A percentile compares a stretch with the other conserved stretches of the same genome.
phyloP scores from a whole-genome alignment of 2,888 invertebrate genomes.

The Leptura quadrifasciata region DNA sequence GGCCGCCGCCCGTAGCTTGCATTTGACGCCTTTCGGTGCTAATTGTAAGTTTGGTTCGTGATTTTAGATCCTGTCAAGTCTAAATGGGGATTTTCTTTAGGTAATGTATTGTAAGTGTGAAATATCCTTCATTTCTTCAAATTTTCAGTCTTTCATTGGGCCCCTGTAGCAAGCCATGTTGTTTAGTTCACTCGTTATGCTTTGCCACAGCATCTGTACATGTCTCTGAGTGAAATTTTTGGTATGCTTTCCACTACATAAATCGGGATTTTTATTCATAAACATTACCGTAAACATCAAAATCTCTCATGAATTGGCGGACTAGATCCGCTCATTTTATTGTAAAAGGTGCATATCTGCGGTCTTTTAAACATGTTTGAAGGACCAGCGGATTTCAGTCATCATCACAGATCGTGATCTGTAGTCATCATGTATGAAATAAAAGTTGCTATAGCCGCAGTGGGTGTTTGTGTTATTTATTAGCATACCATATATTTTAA shows the following conservation, averaged over 20 bases:
- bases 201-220: slow-evolving; percentile 24
- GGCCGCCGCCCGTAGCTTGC: background rate
- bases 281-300: no score
- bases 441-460: no score
- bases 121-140: slow-evolving; percentile 33
- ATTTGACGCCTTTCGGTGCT: background rate
- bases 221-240: slow-evolving; percentile 32
- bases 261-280: slow-evolving; percentile 27
- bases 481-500: no score
- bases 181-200: slow-evolving; percentile 18
- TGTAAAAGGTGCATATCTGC: no score
- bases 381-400: no score
- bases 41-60: slow-evolving; percentile 20
- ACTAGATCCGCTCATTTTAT: no score
- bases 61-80: slow-evolving; percentile 16
- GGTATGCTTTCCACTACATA: slow-evolving; percentile 30
- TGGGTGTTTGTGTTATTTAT: no score
- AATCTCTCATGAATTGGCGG: no score
- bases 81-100: background rate
- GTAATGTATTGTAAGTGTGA: background rate
- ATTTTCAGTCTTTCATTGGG: slow-evolving; percentile 34
- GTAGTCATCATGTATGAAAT: no score
- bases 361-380: no score
- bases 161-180: slow-evolving; percentile 26
- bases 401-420: no score